phyloP scores from a whole-genome alignment of 2,113 vertebrate genomes.

The Carettochelys insculpta region DNA sequence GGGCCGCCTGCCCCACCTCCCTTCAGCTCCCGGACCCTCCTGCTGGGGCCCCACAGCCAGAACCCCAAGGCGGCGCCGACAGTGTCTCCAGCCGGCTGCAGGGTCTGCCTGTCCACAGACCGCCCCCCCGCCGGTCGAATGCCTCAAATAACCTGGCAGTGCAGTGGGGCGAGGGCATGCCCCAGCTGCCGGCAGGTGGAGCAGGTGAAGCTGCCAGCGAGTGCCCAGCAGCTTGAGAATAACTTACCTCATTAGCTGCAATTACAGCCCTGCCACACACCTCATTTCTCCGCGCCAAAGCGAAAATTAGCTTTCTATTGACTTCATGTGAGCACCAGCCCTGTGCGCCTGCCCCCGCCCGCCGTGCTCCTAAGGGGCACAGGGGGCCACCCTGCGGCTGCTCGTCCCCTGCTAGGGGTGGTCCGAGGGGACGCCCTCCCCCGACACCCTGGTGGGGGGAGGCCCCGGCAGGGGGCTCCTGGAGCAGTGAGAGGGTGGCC shows the following conservation, averaged over 20 bases:
- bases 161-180: not conserved
- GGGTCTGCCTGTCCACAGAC: too few species aligned
- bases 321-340: constrained; percentile 80
- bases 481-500: too few species aligned
- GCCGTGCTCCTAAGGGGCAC: constrained; percentile 8
- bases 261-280: constrained; percentile 85
- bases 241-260: constrained; percentile 88
- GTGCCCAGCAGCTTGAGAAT: constrained; percentile 82
- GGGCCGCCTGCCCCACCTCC: not conserved
- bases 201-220: constrained; percentile 70
- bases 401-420: not conserved
- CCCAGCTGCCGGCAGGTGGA: constrained; percentile 50
- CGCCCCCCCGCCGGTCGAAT: too few species aligned
- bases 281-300: constrained; percentile 84
- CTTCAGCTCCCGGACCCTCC: not conserved
- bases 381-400: constrained; percentile 1
- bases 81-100: accelerated
- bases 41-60: not conserved
- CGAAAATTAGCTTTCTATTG: constrained; percentile 88
- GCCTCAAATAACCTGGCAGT: not conserved
- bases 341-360: constrained; percentile 21
- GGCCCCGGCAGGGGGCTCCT: too few species aligned
- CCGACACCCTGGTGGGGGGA: too few species aligned
- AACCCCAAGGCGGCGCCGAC: not conserved
- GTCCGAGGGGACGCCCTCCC: not conserved